Conservation (phyloP, 2,797 vertebrate species). For the Sebastes matsubarae region DNA sequence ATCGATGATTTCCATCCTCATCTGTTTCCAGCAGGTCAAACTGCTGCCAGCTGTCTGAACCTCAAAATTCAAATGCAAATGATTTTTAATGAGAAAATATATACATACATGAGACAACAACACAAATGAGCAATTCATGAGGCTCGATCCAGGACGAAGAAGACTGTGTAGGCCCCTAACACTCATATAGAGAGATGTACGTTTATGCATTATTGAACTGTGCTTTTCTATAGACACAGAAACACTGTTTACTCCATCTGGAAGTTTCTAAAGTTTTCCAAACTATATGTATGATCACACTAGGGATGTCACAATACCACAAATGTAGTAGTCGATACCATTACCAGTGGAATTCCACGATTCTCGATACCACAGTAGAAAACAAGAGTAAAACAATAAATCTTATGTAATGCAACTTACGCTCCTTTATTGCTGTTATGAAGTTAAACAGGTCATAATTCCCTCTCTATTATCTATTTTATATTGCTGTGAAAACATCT, state of each 20-base stretch:
- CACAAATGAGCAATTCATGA: conserved; percentile 15
- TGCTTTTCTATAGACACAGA: not conserved
- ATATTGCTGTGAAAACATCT: too few species aligned
- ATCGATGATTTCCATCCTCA: not conserved
- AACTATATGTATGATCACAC: not conserved
- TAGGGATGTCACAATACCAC: too few species aligned
- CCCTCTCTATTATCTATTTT: too few species aligned
- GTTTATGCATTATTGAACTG: not conserved
- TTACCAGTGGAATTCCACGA: too few species aligned
- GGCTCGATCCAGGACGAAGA: not conserved
- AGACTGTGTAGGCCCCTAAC: not conserved
- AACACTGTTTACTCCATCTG: not conserved
- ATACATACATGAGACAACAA: not conserved
- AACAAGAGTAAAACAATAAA: too few species aligned
- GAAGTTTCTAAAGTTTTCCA: not conserved
- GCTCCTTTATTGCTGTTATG: too few species aligned
- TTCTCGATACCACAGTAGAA: too few species aligned
- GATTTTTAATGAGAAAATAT: conserved; percentile 21
- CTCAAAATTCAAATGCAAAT: conserved; percentile 17
- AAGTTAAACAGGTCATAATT: too few species aligned
- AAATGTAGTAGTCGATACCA: too few species aligned
- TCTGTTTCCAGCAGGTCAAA: conserved; percentile 3
- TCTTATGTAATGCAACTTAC: too few species aligned
- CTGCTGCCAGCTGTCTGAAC: conserved; percentile 1
- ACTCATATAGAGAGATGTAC: not conserved